These are phyloP conservation scores for Tenodera sinensis DNA, from an alignment of 2,888 invertebrate species.

Conservation along the genomic window DNA sequence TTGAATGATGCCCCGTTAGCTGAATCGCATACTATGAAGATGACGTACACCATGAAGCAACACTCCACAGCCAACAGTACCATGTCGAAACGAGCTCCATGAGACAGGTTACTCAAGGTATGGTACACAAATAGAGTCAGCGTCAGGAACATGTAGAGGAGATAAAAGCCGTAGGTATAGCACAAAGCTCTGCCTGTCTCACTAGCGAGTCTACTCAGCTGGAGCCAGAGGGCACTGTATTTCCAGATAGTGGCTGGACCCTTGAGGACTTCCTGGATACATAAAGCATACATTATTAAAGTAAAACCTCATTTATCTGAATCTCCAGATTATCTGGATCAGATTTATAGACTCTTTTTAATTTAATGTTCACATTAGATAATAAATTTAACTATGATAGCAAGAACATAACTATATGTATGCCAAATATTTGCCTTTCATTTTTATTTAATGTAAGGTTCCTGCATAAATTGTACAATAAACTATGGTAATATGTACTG, in stretches of 20 bases:
- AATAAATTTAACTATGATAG: no score
- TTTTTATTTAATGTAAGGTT: no score
- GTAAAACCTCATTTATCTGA: no score
- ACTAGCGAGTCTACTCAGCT: constrained; percentile 63
- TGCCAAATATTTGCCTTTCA: no score
- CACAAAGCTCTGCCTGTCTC: constrained; percentile 65
- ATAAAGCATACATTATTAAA: no score
- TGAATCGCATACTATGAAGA: constrained; percentile 72
- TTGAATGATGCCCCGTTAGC: constrained; percentile 66
- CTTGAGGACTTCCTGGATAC: neutral
- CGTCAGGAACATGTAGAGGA: constrained; percentile 65
- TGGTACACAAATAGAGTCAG: constrained; percentile 74
- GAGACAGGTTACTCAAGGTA: constrained; percentile 66
- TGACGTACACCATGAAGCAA: constrained; percentile 62
- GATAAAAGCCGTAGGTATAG: constrained; percentile 65
- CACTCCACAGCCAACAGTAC: constrained; percentile 57
- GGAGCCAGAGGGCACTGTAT: constrained; percentile 67
- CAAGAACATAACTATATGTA: no score
- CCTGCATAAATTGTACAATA: no score
- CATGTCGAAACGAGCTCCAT: constrained; percentile 65
- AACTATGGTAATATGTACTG: no score
- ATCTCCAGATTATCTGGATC: no score
- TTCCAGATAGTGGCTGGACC: constrained; percentile 66
- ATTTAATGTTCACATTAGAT: no score
- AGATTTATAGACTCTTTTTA: no score